phyloP scores from a whole-genome alignment of 2,888 invertebrate genomes.

The Tetragonisca angustula region DNA sequence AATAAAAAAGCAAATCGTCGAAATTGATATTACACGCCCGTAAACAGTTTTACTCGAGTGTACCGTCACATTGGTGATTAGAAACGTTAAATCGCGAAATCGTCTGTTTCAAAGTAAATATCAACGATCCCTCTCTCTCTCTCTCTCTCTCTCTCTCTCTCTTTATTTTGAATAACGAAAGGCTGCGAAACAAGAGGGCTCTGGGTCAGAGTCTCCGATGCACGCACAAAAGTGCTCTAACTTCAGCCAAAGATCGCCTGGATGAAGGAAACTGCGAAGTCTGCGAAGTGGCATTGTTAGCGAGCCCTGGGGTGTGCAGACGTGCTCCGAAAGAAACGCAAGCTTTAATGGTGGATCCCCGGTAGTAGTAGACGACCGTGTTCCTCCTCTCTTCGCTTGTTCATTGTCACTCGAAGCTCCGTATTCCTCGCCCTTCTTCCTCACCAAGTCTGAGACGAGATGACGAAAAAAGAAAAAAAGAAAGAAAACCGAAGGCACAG shows the following conservation, averaged over 20 bases:
- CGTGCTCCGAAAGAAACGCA: conserved; percentile 46
- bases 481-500: neutral
- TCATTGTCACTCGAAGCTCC: conserved; percentile 55
- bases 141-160: neutral
- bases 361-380: conserved; percentile 11
- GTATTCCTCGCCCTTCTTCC: neutral
- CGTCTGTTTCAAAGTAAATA: no score
- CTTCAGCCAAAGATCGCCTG: conserved; percentile 9
- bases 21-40: no score
- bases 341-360: conserved; percentile 48
- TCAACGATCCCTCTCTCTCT: neutral
- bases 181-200: neutral
- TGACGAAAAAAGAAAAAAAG: conserved; percentile 9
- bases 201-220: neutral
- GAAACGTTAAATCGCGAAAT: no score
- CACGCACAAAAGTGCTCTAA: neutral
- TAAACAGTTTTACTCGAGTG: no score
- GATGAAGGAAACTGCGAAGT: conserved; percentile 41
- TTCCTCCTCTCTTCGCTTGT: conserved; percentile 12
- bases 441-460: conserved; percentile 6
- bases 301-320: conserved; percentile 37
- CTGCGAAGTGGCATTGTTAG: conserved; percentile 57
- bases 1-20: no score
- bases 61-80: no score
- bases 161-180: neutral